Evolutionary conservation across 2,797 vertebrate genomes (phyloP).

Genomic region (Glossophaga mutica): DNA sequence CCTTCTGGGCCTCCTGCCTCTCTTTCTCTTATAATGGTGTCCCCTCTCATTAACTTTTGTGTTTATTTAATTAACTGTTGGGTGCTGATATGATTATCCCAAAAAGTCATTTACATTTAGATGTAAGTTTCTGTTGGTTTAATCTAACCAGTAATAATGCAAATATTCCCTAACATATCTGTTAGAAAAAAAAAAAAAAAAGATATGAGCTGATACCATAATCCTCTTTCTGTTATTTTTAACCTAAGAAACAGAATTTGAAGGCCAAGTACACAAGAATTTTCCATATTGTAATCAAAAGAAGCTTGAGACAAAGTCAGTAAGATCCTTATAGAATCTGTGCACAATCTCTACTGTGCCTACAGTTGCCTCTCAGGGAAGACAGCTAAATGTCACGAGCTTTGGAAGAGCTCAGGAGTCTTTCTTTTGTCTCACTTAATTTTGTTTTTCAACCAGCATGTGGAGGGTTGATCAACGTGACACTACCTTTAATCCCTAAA

Average conservation of each 20-base stretch:
- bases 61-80: not conserved
- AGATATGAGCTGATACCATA: not conserved
- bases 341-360: not conserved
- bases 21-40: not conserved
- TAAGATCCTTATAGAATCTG: not conserved
- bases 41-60: not conserved
- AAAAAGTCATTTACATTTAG: not conserved
- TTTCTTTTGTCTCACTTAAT: slow-evolving; percentile 14
- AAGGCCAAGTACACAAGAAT: not conserved
- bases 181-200: not conserved
- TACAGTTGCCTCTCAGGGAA: not conserved
- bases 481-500: slow-evolving; percentile 49
- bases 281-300: not conserved
- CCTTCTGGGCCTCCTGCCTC: not conserved
- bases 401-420: not conserved
- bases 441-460: slow-evolving; percentile 5
- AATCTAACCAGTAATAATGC: not conserved
- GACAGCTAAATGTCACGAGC: not conserved
- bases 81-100: not conserved
- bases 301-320: not conserved
- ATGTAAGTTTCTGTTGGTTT: not conserved
- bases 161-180: not conserved
- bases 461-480: not conserved
- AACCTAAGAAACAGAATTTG: not conserved
- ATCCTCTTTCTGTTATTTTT: not conserved